Evolutionary conservation across 2,113 vertebrate species (phyloP).

Genomic region (Psettodes erumei): DNA sequence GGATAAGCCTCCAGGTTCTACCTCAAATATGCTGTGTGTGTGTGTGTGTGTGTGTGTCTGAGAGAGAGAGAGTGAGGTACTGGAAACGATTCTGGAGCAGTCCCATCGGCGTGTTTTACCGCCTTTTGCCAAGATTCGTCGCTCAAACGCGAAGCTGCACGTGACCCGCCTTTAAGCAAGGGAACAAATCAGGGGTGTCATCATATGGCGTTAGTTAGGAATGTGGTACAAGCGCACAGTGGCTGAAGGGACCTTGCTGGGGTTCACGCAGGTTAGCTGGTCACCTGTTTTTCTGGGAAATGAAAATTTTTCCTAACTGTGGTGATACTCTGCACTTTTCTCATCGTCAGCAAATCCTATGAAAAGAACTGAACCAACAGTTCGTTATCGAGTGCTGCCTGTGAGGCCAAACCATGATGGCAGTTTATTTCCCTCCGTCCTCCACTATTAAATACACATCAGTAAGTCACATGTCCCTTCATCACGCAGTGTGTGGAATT

Average conservation of each 20-base stretch:
- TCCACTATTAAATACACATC: not conserved
- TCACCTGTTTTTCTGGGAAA: not conserved
- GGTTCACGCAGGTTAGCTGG: too few species aligned
- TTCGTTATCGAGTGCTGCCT: not conserved
- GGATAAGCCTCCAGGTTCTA: constrained; percentile 6
- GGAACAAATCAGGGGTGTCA: constrained; percentile 2
- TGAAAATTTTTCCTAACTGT: not conserved
- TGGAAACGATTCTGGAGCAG: not conserved
- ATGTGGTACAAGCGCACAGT: too few species aligned
- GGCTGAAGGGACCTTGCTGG: too few species aligned
- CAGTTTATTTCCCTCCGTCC: not conserved
- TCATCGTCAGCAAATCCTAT: not conserved
- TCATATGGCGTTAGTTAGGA: too few species aligned
- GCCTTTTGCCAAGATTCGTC: not conserved
- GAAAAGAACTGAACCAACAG: too few species aligned
- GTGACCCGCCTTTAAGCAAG: constrained; percentile 7
- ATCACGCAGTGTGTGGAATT: not conserved
- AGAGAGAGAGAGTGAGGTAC: not conserved
- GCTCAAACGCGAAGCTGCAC: not conserved
- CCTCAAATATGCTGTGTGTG: not conserved
- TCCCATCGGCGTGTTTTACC: constrained; percentile 2
- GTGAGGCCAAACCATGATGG: not conserved
- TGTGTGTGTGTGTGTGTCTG: not conserved
- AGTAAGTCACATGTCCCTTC: not conserved
- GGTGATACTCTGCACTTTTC: not conserved